Conservation (phyloP, 2,797 vertebrate genomes). For the Valencia hispanica region DNA sequence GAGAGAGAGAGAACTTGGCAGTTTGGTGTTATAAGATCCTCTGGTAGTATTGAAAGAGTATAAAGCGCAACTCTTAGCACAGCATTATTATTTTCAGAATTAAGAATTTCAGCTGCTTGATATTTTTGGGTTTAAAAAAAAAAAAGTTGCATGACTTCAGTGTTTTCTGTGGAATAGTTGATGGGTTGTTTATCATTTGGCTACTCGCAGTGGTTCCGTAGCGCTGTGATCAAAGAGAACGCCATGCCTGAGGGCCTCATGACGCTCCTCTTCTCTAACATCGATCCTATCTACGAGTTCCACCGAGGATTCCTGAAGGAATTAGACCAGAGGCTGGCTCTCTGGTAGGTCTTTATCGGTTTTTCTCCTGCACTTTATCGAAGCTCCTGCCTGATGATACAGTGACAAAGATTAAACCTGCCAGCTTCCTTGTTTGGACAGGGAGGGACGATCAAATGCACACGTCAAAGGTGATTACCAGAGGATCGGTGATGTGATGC, state of each 20-base stretch:
- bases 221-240: slow-evolving; percentile 90
- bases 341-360: slow-evolving; percentile 83
- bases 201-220: slow-evolving; percentile 92
- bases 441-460: slow-evolving; percentile 89
- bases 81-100: background rate
- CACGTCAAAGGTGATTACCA: slow-evolving; percentile 86
- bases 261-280: slow-evolving; percentile 93
- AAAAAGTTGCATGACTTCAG: background rate
- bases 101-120: background rate
- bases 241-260: slow-evolving; percentile 91
- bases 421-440: slow-evolving; percentile 60
- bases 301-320: slow-evolving; percentile 93
- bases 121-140: background rate
- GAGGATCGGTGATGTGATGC: slow-evolving; percentile 93
- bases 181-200: background rate
- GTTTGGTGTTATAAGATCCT: too few relatives aligned
- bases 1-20: too few relatives aligned
- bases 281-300: slow-evolving; percentile 95
- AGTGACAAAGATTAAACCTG: background rate
- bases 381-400: background rate
- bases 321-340: slow-evolving; percentile 90
- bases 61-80: background rate
- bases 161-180: background rate
- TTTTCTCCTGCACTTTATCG: background rate
- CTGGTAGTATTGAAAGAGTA: background rate